phyloP scores from a whole-genome alignment of 1,140 invertebrate genomes.

The Caenorhabditis tropicalis region DNA sequence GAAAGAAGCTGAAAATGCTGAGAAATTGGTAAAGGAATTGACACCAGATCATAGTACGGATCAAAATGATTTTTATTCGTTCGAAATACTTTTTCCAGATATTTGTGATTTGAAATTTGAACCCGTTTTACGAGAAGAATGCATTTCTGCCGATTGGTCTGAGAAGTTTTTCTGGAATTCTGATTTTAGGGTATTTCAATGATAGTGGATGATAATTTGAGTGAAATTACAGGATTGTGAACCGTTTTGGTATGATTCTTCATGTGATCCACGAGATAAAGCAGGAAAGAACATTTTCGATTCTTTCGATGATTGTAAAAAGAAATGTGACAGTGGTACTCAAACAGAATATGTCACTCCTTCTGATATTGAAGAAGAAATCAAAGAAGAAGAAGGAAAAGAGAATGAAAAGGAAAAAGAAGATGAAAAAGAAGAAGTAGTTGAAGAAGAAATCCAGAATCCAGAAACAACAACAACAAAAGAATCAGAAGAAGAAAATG shows the following conservation, averaged over 20 bases:
- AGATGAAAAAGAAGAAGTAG: background rate
- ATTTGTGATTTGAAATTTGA: conserved; percentile 32
- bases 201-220: background rate
- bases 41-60: conserved; percentile 42
- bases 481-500: background rate
- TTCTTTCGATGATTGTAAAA: conserved; percentile 23
- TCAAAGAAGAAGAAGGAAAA: background rate
- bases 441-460: too few species aligned
- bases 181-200: background rate
- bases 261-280: conserved; percentile 11
- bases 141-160: conserved; percentile 44
- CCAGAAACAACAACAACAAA: background rate
- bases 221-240: conserved; percentile 38
- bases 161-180: conserved; percentile 53
- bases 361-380: background rate
- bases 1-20: conserved; percentile 39
- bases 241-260: conserved; percentile 53
- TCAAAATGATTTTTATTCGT: background rate
- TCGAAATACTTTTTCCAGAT: background rate
- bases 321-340: background rate
- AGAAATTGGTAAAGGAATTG: conserved; percentile 11
- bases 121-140: conserved; percentile 45
- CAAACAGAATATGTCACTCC: background rate
- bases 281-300: conserved; percentile 51
- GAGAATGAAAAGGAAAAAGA: background rate